Base-by-base conservation (phyloP, 2,113 vertebrate genomes). In the Suricata suricatta region DNA sequence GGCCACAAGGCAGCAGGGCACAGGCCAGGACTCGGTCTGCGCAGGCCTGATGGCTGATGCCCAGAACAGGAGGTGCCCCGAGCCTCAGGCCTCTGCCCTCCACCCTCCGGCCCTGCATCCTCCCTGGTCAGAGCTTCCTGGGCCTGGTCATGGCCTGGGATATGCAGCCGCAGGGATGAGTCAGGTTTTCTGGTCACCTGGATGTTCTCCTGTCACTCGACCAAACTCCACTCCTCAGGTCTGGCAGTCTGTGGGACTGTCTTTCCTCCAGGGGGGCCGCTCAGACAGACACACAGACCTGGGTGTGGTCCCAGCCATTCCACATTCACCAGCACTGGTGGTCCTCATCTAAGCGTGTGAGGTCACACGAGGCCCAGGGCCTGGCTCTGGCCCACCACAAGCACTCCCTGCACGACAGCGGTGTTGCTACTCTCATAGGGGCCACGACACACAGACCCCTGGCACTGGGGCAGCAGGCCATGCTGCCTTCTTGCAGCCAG, bases 371-470 rank as follows among this genome's bases (percentile, higher is more conserved):
- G 54, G 72, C 71, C 0, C 16, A 4, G 71, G 71, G 16, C 91
- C 8, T 0, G 0, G 47, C 3, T 31, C 54, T 3, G 0, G 63
- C 64, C n/a, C 15, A 0, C 86, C 0, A 0, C 2, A 71, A 47
- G 66, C 1, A 0, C 31, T 2, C 29, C 0, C 23, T 12, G 68
- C 6, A 0, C 1, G 41, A 15, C 0, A 82, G 25, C 50, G 1
- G 1, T 2, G 0, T 2, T 0, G 4, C 10, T 17, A 2, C n/a
- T 4, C 9, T 44, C 66, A 10, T 6, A 0, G 0, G 35, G 50
- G 29, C 57, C 72, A 7, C 3, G 0, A 3, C 3, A 35, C 38
- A 14, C 8, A 0, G 1, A 0, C 2, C 0, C 87, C 17, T 33
- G 2, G 84, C 17, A 4, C 86, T 5, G 31, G 47, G 80, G n/a